Evolutionary conservation across 2,113 vertebrate genomes (phyloP).

Genomic region (Pseudois nayaur): DNA sequence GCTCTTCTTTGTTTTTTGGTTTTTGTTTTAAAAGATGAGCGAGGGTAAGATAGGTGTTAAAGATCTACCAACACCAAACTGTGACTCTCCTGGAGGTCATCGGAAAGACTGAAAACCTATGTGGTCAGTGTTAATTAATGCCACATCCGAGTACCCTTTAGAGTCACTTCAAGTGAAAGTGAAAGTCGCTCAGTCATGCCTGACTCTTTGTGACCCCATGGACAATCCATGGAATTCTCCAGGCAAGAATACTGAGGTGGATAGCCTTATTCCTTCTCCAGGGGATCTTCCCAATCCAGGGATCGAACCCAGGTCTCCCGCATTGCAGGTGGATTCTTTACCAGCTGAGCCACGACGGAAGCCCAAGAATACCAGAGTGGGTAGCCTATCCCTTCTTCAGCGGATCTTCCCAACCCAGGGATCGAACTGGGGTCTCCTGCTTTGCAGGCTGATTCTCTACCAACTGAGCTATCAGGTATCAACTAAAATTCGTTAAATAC

Average conservation of each 20-base stretch:
- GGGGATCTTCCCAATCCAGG: not conserved
- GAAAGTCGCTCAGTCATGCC: not conserved
- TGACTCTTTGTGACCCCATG: not conserved
- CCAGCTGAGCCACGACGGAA: not conserved
- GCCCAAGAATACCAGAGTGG: not conserved
- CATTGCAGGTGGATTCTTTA: not conserved
- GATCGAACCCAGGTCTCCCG: rapidly evolving
- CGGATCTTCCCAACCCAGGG: not conserved
- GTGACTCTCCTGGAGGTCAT: not conserved
- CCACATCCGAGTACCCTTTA: not conserved
- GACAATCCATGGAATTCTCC: not conserved
- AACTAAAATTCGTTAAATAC: not conserved
- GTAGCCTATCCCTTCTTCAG: not conserved
- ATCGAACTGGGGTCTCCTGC: not conserved
- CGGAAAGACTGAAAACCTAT: not conserved
- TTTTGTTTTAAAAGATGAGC: not conserved
- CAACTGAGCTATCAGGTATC: not conserved
- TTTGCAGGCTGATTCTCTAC: not conserved
- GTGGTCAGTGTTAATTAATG: not conserved
- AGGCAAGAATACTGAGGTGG: not conserved
- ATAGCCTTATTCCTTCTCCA: not conserved
- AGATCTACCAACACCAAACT: not conserved
- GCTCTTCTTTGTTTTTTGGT: not conserved
- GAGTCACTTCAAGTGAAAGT: not conserved
- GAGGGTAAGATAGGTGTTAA: not conserved